phyloP scores from a whole-genome alignment of 2,888 invertebrate species.

The Brachyptera putata region DNA sequence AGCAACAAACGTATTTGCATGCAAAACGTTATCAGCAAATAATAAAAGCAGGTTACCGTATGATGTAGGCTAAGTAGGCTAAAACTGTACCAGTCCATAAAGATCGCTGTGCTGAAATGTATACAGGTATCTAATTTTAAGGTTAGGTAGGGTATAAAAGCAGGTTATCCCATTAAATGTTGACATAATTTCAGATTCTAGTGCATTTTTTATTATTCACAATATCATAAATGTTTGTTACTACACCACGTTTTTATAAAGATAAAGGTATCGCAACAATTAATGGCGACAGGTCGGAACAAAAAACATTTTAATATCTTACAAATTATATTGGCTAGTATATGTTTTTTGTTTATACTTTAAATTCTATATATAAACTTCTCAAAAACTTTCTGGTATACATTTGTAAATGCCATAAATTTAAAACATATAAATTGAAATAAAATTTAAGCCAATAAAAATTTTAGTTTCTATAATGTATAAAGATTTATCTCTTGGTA shows the following conservation, averaged over 20 bases:
- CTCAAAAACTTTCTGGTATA: neutral
- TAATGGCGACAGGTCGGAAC: constrained; percentile 14
- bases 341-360: neutral
- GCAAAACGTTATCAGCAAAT: too few species aligned
- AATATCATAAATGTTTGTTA: constrained; percentile 26
- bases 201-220: constrained; percentile 25
- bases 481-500: too few species aligned
- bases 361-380: constrained; percentile 1
- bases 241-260: constrained; percentile 21
- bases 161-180: too few species aligned
- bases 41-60: too few species aligned
- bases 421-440: neutral
- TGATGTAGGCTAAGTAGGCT: too few species aligned
- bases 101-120: too few species aligned
- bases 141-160: too few species aligned
- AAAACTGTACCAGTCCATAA: too few species aligned
- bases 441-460: neutral
- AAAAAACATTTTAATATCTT: constrained; percentile 7
- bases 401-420: constrained; percentile 17
- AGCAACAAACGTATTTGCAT: too few species aligned
- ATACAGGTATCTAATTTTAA: too few species aligned
- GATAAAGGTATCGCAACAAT: constrained; percentile 19
- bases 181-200: constrained; percentile 23
- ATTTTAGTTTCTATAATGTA: too few species aligned
- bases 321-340: constrained; percentile 12